These are phyloP conservation scores for Gallirallus australis DNA, from an alignment of 2,797 vertebrate genomes.

Conservation along the genomic window DNA sequence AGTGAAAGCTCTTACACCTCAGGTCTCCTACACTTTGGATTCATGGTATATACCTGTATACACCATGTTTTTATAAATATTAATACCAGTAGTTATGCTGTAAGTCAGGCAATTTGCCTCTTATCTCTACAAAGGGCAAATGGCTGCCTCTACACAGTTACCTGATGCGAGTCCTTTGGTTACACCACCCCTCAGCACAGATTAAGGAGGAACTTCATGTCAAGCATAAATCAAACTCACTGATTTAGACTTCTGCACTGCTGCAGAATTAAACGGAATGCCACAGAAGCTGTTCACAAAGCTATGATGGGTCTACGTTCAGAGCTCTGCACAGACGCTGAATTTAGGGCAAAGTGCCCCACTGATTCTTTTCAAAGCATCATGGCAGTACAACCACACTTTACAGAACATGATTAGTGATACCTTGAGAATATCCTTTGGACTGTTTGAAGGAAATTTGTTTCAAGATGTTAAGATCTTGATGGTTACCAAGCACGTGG, in stretches of 20 bases:
- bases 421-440: not conserved
- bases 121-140: not conserved
- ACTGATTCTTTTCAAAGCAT: not conserved
- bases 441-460: not conserved
- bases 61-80: not conserved
- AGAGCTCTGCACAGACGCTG: not conserved
- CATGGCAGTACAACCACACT: not conserved
- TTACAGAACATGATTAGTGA: not conserved
- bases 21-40: not conserved
- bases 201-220: not conserved
- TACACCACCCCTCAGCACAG: not conserved
- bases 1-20: not conserved
- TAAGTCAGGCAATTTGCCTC: not conserved
- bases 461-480: not conserved
- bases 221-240: not conserved
- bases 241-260: not conserved
- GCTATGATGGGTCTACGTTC: not conserved
- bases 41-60: not conserved
- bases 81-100: not conserved
- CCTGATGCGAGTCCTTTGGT: not conserved
- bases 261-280: not conserved
- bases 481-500: not conserved
- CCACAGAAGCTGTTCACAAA: not conserved
- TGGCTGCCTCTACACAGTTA: not conserved
- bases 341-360: not conserved